Percentiles rank a stretch among this genome's conserved stretches.
Evolutionary conservation across 2,797 vertebrate genomes (phyloP).

Genomic region (Aplochiton taeniatus): DNA sequence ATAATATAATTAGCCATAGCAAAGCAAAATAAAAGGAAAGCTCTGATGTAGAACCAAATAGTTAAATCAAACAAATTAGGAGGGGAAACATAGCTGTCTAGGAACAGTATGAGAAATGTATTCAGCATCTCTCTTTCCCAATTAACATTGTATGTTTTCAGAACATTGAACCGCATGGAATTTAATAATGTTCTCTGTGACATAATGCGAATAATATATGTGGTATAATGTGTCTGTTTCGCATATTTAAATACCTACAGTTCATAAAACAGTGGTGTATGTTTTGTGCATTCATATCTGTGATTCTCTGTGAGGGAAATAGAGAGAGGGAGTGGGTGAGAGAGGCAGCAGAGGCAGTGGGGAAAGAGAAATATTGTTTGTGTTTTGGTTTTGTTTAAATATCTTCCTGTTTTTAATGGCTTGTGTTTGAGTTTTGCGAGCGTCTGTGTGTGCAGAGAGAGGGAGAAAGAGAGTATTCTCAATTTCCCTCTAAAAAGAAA

Average conservation of each 20-base stretch:
- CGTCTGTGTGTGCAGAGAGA: constrained; percentile 54
- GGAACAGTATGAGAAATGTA: constrained; percentile 19
- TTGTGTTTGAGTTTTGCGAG: constrained; percentile 63
- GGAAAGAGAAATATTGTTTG: constrained; percentile 64
- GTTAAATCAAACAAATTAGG: neutral
- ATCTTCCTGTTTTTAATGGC: constrained; percentile 73
- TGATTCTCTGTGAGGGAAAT: constrained; percentile 18
- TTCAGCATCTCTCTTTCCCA: too few species aligned
- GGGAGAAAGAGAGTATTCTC: constrained; percentile 86
- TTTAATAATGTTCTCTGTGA: neutral
- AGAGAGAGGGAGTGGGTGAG: constrained; percentile 23
- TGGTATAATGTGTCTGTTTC: neutral
- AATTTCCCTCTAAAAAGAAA: constrained; percentile 99
- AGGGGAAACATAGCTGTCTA: neutral
- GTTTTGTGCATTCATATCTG: constrained; percentile 20
- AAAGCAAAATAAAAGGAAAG: constrained; percentile 3
- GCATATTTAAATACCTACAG: neutral
- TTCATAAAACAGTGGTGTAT: neutral
- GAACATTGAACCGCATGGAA: too few species aligned
- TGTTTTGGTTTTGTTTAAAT: constrained; percentile 77
- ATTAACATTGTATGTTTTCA: constrained; percentile 20
- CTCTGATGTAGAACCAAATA: neutral
- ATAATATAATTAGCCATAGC: neutral
- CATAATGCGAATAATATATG: neutral
- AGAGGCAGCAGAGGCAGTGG: constrained; percentile 10